A percentile compares a stretch with the other conserved stretches of the same genome.
Evolutionary conservation across 2,113 vertebrate species (phyloP).

Genomic region (Hydrochoerus hydrochaeris): DNA sequence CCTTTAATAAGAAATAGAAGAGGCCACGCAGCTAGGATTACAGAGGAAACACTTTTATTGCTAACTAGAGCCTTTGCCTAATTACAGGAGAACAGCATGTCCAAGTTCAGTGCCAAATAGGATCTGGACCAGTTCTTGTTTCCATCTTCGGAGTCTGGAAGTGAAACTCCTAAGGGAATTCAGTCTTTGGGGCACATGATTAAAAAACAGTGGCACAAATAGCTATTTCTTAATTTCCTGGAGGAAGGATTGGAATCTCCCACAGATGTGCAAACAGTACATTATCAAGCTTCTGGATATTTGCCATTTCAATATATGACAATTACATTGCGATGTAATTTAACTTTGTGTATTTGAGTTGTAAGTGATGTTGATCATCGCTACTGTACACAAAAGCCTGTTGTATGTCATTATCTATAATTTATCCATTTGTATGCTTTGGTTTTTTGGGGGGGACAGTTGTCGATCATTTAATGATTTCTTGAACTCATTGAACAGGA

Average conservation of each 20-base stretch:
- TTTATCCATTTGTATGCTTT: neutral
- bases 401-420: neutral
- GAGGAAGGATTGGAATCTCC: neutral
- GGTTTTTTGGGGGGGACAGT: neutral
- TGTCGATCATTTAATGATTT: neutral
- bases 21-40: neutral
- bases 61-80: constrained; percentile 1
- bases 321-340: neutral
- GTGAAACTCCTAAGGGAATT: neutral
- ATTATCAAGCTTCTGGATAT: neutral
- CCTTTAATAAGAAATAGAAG: constrained; percentile 1
- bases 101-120: neutral
- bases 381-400: neutral
- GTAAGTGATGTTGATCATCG: neutral
- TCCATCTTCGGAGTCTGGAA: neutral
- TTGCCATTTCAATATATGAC: neutral
- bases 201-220: neutral
- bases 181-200: neutral
- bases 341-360: neutral
- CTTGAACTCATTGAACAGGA: neutral
- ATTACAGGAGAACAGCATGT: neutral
- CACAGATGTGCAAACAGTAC: neutral
- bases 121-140: neutral
- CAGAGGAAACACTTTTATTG: neutral
- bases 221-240: neutral